phyloP scores from a whole-genome alignment of 2,888 invertebrate genomes.

The Eilema griseolum region DNA sequence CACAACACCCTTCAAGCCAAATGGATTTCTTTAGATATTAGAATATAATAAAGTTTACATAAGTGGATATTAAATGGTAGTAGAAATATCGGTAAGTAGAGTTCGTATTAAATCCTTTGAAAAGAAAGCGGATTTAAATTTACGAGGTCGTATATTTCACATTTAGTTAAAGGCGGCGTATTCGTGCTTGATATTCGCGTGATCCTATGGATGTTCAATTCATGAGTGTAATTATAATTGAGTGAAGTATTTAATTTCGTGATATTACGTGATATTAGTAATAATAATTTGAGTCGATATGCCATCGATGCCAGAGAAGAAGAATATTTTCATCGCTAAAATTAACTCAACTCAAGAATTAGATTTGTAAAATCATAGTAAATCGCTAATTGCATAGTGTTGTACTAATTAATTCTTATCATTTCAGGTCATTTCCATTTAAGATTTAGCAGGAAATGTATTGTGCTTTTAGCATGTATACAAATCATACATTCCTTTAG shows the following conservation, averaged over 20 bases:
- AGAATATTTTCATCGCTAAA: too few relatives aligned
- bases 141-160: constrained; percentile 25
- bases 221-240: constrained; percentile 1
- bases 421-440: too few relatives aligned
- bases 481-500: too few relatives aligned
- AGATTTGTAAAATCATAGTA: too few relatives aligned
- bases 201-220: neutral
- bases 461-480: too few relatives aligned
- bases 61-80: neutral
- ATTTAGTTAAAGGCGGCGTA: constrained; percentile 10
- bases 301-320: too few relatives aligned
- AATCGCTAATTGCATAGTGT: too few relatives aligned
- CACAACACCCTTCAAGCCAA: neutral
- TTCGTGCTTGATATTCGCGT: constrained; percentile 6
- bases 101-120: neutral
- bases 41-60: neutral
- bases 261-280: too few relatives aligned
- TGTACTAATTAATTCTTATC: neutral
- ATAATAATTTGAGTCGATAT: too few relatives aligned
- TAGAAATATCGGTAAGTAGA: neutral
- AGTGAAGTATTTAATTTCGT: constrained; percentile 14
- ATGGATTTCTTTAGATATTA: neutral
- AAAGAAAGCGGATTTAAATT: constrained; percentile 18
- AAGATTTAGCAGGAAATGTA: too few relatives aligned
- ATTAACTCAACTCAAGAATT: too few relatives aligned